phyloP scores from a whole-genome alignment of 2,888 invertebrate genomes.

The Dysmachus trigonus region DNA sequence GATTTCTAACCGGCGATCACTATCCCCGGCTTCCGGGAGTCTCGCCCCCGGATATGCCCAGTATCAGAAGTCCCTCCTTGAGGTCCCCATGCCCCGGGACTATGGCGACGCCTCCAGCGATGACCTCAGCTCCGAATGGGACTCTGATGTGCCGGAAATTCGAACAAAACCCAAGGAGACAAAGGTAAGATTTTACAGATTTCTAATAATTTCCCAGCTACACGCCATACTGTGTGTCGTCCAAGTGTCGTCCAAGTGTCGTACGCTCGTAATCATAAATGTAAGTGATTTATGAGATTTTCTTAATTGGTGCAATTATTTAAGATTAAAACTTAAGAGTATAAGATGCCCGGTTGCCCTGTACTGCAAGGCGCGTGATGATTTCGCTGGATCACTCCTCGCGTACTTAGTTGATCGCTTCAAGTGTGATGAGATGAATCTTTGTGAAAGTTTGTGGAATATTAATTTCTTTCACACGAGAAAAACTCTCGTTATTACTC shows the following conservation, averaged over 20 bases:
- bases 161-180: slow-evolving; percentile 39
- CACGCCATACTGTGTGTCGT: too few species aligned
- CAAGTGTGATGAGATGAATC: neutral
- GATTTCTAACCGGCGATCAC: slow-evolving; percentile 64
- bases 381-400: neutral
- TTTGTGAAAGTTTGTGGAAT: slow-evolving; percentile 3
- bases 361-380: neutral
- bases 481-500: slow-evolving; percentile 6
- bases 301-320: slow-evolving; percentile 11
- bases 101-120: slow-evolving; percentile 92
- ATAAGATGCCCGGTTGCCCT: neutral
- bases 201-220: neutral
- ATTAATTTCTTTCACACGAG: neutral
- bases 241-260: neutral
- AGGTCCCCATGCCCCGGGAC: slow-evolving; percentile 79
- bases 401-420: neutral
- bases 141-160: slow-evolving; percentile 77
- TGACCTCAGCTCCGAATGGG: slow-evolving; percentile 92
- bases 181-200: slow-evolving; percentile 41
- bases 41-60: slow-evolving; percentile 78
- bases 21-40: slow-evolving; percentile 63
- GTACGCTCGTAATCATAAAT: neutral
- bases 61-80: slow-evolving; percentile 78
- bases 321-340: neutral
- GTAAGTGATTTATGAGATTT: neutral